A percentile compares a stretch with the other conserved stretches of the same genome.
phyloP scores from a whole-genome alignment of 2,888 invertebrate genomes.

The Lochmaea crataegi region DNA sequence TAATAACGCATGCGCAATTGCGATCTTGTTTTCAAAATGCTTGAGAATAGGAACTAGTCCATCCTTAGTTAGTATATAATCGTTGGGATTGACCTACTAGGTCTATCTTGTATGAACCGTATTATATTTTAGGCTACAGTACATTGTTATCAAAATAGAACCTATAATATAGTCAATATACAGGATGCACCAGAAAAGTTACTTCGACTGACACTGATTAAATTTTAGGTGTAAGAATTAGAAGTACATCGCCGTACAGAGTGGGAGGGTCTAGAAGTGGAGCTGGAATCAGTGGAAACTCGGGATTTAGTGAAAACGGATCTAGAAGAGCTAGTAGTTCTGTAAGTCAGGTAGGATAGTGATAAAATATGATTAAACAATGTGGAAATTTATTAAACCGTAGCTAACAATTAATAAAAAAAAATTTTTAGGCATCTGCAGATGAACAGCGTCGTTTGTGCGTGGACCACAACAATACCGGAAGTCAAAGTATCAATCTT shows the following conservation, averaged over 20 bases:
- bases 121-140: too few species aligned
- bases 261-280: conserved; percentile 65
- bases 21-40: too few species aligned
- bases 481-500: conserved; percentile 63
- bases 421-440: conserved; percentile 73
- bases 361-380: neutral
- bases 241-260: conserved; percentile 75
- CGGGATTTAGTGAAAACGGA: conserved; percentile 69
- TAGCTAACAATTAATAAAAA: neutral
- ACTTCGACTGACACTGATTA: neutral
- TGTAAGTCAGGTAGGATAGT: conserved; percentile 73
- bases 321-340: conserved; percentile 79
- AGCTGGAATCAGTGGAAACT: conserved; percentile 65
- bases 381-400: neutral
- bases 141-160: too few species aligned
- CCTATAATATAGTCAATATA: too few species aligned
- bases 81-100: too few species aligned
- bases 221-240: conserved; percentile 58
- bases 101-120: too few species aligned
- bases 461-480: conserved; percentile 70
- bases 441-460: conserved; percentile 79
- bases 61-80: too few species aligned
- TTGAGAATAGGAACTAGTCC: too few species aligned
- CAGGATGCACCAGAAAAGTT: too few species aligned
- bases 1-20: too few species aligned